A percentile compares a stretch with the other conserved stretches of the same genome.
phyloP scores from a whole-genome alignment of 2,113 vertebrate genomes.

The Lipotes vexillifer region DNA sequence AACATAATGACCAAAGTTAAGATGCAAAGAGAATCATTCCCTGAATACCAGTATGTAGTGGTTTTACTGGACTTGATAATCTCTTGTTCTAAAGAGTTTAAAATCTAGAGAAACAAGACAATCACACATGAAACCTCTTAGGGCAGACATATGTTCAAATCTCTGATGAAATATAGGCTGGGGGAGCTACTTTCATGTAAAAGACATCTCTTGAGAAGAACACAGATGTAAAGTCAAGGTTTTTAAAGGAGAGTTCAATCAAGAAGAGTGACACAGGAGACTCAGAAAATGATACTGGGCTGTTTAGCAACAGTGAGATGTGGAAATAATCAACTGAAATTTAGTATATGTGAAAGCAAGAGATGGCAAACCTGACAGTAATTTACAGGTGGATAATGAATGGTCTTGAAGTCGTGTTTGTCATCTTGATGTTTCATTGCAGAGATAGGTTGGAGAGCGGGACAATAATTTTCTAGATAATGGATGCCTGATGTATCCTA shows the following conservation, averaged over 20 bases:
- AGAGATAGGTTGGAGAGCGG: background rate
- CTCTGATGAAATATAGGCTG: background rate
- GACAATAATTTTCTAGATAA: background rate
- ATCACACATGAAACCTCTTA: background rate
- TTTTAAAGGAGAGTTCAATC: background rate
- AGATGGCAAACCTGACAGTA: background rate
- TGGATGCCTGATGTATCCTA: background rate
- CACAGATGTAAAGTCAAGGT: background rate
- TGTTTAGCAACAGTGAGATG: background rate
- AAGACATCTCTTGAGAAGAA: background rate
- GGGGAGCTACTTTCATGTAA: background rate
- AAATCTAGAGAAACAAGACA: background rate
- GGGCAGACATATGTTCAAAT: background rate
- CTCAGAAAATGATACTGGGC: background rate
- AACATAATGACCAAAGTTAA: background rate
- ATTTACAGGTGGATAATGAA: background rate
- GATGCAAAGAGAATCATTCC: background rate
- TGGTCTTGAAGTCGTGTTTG: background rate
- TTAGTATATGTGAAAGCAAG: background rate
- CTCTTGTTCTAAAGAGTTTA: background rate
- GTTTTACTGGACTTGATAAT: background rate
- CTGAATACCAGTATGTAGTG: background rate
- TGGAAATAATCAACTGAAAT: conserved; percentile 4
- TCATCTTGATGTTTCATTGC: background rate
- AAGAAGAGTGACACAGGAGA: background rate